Evolutionary conservation across 1,140 invertebrate genomes (phyloP).

Genomic region (Callitettix versicolor): DNA sequence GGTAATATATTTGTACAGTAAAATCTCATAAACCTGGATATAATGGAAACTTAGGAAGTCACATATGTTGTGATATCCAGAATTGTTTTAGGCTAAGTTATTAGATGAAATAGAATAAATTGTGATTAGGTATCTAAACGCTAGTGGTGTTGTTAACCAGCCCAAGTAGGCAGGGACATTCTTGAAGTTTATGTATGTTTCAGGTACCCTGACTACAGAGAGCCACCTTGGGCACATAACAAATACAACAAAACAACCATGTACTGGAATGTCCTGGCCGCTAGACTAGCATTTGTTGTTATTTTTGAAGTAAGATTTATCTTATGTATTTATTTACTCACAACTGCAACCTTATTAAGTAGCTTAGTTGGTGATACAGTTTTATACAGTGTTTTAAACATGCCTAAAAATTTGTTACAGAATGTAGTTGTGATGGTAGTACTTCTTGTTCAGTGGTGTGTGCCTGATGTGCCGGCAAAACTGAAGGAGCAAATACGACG

Average conservation of each 20-base stretch:
- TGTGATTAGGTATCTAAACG: too few species aligned
- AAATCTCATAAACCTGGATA: too few species aligned
- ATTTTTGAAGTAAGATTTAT: slow-evolving; percentile 70
- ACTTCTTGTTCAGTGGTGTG: slow-evolving; percentile 71
- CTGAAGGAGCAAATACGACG: slow-evolving; percentile 67
- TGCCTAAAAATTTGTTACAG: slow-evolving; percentile 40
- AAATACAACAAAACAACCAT: slow-evolving; percentile 62
- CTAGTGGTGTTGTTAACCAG: too few species aligned
- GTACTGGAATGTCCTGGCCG: slow-evolving; percentile 86
- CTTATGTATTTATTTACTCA: neutral
- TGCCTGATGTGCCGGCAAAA: slow-evolving; percentile 70
- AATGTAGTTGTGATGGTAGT: slow-evolving; percentile 74
- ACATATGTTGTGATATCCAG: too few species aligned
- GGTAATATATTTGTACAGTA: too few species aligned
- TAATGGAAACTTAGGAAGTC: too few species aligned
- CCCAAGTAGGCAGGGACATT: too few species aligned
- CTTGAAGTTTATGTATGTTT: neutral
- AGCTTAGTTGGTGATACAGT: too few species aligned
- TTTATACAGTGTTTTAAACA: too few species aligned
- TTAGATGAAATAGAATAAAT: too few species aligned
- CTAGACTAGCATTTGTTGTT: slow-evolving; percentile 81
- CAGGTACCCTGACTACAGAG: slow-evolving; percentile 70
- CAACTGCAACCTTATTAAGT: slow-evolving; percentile 24
- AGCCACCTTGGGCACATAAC: slow-evolving; percentile 46
- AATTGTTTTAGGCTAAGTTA: too few species aligned